These are phyloP conservation scores for Henicopernis longicauda DNA, from an alignment of 2,113 vertebrate species.

Conservation along the genomic window DNA sequence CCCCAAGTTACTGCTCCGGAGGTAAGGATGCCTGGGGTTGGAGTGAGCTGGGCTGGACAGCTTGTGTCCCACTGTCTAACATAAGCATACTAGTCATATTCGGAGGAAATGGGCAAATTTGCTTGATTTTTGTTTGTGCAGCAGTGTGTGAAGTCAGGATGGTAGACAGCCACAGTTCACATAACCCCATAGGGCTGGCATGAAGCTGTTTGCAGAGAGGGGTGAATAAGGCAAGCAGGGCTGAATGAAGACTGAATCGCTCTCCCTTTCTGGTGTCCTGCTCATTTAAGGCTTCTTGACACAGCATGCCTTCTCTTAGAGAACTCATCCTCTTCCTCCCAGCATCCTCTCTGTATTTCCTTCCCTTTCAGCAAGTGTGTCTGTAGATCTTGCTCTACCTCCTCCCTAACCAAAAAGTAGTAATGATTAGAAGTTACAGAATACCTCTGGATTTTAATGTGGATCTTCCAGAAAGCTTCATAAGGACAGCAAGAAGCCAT, in stretches of 20 bases:
- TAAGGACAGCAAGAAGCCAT: background rate
- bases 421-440: background rate
- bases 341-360: background rate
- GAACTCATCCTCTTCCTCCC: background rate
- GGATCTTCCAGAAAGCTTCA: background rate
- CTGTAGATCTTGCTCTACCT: background rate
- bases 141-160: background rate
- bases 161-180: accelerated
- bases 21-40: conserved; percentile 65
- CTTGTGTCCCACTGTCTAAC: background rate
- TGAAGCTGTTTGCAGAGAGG: background rate
- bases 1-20: conserved; percentile 92
- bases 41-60: background rate
- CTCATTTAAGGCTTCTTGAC: background rate
- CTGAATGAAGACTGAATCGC: background rate
- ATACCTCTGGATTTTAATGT: background rate
- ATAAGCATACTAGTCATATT: accelerated
- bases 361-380: background rate
- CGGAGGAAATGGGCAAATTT: background rate
- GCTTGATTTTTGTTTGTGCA: background rate
- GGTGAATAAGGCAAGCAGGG: background rate
- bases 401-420: background rate
- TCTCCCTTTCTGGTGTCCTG: background rate
- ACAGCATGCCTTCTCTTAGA: background rate
- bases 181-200: accelerated